Conservation (phyloP, 1,140 invertebrate genomes). For the Prorops nasuta region DNA sequence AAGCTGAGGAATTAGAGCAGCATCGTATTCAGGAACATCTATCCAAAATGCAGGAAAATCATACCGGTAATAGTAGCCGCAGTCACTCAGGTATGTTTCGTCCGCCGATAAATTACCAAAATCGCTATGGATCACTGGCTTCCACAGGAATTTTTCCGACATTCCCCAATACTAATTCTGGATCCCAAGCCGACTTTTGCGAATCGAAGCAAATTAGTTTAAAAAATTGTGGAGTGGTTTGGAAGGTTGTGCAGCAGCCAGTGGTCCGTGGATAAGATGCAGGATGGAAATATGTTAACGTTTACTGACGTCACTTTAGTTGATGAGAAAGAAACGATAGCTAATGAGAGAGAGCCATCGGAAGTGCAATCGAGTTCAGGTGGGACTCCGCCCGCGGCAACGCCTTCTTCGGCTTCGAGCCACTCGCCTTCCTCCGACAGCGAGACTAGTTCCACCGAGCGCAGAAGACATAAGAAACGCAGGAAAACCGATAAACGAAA, state of each 20-base stretch:
- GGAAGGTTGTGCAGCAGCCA: no score
- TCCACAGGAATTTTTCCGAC: no score
- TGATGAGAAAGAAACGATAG: conserved; percentile 55
- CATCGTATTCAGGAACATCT: conserved; percentile 11
- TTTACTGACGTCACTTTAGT: conserved; percentile 39
- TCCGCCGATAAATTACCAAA: no score
- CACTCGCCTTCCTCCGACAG: conserved; percentile 39
- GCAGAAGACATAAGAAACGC: background rate
- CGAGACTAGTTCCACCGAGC: conserved; percentile 32
- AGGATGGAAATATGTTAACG: background rate
- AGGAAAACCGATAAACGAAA: background rate
- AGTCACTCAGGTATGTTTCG: conserved; percentile 47
- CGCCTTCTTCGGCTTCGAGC: conserved; percentile 29
- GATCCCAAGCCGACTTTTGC: no score
- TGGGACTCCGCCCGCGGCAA: conserved; percentile 20
- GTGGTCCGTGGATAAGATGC: no score
- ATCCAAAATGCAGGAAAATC: conserved; percentile 43
- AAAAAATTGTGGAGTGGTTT: no score
- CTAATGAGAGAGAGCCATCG: conserved; percentile 52
- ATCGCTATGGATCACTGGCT: no score
- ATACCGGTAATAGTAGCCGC: conserved; percentile 53
- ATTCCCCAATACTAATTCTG: no score
- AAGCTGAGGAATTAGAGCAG: conserved; percentile 29
- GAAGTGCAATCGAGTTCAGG: conserved; percentile 47
- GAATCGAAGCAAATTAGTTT: no score